Conservation (phyloP, 2,113 vertebrate species). For the Nibea coibor region DNA sequence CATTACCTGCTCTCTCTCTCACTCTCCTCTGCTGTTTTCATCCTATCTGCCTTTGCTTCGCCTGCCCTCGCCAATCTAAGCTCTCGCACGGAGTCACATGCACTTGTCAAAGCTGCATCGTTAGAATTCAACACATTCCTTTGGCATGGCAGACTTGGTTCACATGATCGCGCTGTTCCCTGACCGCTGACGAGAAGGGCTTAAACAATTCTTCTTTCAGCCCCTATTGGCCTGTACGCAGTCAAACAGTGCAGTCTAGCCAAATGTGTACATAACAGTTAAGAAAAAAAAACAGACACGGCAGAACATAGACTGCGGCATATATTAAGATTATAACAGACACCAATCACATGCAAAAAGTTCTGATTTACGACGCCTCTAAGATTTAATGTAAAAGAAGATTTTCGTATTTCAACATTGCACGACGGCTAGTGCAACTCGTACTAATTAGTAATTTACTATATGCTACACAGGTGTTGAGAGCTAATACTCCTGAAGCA, state of each 20-base stretch:
- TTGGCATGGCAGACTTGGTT: conserved; percentile 76
- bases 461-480: conserved; percentile 5
- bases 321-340: neutral
- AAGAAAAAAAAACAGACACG: neutral
- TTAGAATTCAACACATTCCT: conserved; percentile 87
- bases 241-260: neutral
- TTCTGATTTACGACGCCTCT: neutral
- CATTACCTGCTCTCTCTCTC: conserved; percentile 41
- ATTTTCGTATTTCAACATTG: neutral
- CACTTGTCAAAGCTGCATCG: conserved; percentile 81
- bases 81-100: conserved; percentile 79
- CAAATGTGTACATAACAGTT: conserved; percentile 37
- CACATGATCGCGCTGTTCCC: conserved; percentile 77
- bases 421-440: neutral
- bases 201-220: conserved; percentile 75
- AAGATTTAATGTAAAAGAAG: neutral
- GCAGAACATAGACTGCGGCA: neutral
- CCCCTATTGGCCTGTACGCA: conserved; percentile 11
- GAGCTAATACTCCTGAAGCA: neutral
- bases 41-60: conserved; percentile 42
- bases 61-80: conserved; percentile 46
- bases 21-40: conserved; percentile 33
- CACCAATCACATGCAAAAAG: neutral
- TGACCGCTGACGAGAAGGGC: conserved; percentile 62
- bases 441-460: neutral